A percentile compares a stretch with the other conserved stretches of the same genome.
phyloP scores from a whole-genome alignment of 92 coral and sea anemone genomes.

The Zoanthus sansibaricus region DNA sequence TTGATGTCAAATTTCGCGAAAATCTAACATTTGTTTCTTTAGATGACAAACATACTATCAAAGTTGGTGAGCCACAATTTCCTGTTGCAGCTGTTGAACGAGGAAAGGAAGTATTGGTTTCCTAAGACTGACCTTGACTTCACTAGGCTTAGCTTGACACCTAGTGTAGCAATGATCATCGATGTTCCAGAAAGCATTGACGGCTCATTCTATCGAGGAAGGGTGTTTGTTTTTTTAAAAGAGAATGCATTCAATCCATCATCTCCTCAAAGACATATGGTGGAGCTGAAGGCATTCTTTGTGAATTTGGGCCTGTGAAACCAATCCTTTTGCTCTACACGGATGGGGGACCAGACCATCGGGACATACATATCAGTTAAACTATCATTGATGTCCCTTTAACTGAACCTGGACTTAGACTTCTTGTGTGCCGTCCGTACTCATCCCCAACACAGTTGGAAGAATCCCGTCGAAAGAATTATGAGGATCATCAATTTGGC shows the following conservation, averaged over 20 bases:
- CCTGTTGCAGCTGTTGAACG: slow-evolving; percentile 63
- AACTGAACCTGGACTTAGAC: slow-evolving; percentile 39
- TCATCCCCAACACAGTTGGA: slow-evolving; percentile 41
- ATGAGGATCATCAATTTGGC: not conserved
- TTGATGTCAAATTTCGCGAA: not conserved
- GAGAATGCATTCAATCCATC: slow-evolving; percentile 57
- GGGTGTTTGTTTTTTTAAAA: slow-evolving; percentile 52
- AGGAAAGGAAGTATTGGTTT: slow-evolving; percentile 54
- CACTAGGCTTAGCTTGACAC: slow-evolving; percentile 57
- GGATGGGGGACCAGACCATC: slow-evolving; percentile 60
- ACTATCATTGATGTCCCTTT: slow-evolving; percentile 33
- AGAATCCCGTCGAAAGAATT: not conserved
- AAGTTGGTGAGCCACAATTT: slow-evolving; percentile 50
- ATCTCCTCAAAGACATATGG: slow-evolving; percentile 54
- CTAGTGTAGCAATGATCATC: slow-evolving; percentile 54
- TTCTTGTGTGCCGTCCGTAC: slow-evolving; percentile 44
- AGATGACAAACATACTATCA: slow-evolving; percentile 60
- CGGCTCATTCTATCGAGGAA: slow-evolving; percentile 47
- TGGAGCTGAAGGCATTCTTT: slow-evolving; percentile 55
- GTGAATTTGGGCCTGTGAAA: not conserved
- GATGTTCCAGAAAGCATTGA: slow-evolving; percentile 67
- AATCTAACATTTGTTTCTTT: slow-evolving; percentile 19
- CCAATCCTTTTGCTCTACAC: slow-evolving; percentile 55
- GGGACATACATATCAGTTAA: slow-evolving; percentile 48
- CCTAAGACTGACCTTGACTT: slow-evolving; percentile 54